Evolutionary conservation across 2,797 vertebrate species (phyloP).

Genomic region (Gallinago nigripennis): DNA sequence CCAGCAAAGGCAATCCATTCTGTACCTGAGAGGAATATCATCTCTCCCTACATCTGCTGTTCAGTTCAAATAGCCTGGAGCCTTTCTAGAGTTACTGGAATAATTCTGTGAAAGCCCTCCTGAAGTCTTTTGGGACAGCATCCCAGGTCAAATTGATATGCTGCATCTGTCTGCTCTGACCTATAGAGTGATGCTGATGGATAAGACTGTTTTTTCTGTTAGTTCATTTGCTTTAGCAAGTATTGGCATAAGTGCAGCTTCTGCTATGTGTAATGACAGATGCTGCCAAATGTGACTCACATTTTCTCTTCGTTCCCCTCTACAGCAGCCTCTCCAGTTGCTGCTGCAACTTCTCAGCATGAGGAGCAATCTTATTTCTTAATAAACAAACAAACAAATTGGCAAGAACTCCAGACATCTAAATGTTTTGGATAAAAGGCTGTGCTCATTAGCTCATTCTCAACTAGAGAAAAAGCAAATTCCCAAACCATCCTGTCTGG

Average conservation of each 20-base stretch:
- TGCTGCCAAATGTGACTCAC: constrained; percentile 23
- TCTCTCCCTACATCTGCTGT: constrained; percentile 1
- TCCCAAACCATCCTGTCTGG: not conserved
- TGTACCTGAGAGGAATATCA: not conserved
- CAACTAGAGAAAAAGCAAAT: not conserved
- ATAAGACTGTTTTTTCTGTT: not conserved
- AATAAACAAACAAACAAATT: constrained; percentile 51
- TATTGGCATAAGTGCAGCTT: not conserved
- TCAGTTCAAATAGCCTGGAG: not conserved
- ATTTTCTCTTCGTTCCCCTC: not conserved
- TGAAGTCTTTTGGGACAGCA: constrained; percentile 2
- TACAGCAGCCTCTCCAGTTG: constrained; percentile 11
- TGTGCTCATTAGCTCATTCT: constrained; percentile 5
- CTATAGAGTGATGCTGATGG: not conserved
- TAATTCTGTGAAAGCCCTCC: not conserved
- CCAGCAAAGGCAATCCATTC: not conserved
- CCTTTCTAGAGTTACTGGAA: not conserved
- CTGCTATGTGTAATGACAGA: not conserved
- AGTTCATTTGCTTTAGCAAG: constrained; percentile 21
- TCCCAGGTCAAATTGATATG: not conserved
- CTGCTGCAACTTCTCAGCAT: constrained; percentile 25
- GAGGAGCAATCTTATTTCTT: constrained; percentile 37
- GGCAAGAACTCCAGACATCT: constrained; percentile 4
- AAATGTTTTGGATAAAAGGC: constrained; percentile 1
- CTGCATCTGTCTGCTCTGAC: not conserved